These are phyloP conservation scores for Ptychochromis oligacanthus DNA, from an alignment of 2,113 vertebrate species.

Conservation along the genomic window DNA sequence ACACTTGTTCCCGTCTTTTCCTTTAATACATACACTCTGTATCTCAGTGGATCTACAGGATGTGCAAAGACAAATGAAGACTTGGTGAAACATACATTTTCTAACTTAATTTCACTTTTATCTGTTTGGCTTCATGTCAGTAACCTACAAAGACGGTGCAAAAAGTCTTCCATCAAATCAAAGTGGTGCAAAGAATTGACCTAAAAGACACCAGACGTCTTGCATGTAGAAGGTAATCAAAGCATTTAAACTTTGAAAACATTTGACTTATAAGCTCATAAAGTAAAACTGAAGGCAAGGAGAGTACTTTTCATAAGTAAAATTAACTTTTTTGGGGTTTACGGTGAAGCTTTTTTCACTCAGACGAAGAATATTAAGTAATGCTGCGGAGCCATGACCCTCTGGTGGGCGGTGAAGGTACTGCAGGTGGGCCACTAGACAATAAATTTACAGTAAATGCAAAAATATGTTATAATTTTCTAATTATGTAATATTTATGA, in stretches of 20 bases:
- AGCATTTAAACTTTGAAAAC: background rate
- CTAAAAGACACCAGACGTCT: background rate
- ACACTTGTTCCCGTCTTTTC: background rate
- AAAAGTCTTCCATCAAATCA: background rate
- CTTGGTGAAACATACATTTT: fast-evolving
- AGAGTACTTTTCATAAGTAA: too few species aligned
- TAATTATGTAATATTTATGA: background rate
- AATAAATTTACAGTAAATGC: background rate
- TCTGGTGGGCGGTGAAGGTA: background rate
- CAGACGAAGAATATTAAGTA: background rate
- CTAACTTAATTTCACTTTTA: background rate
- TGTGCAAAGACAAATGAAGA: background rate
- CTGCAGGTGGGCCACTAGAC: background rate
- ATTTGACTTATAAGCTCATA: background rate
- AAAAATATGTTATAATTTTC: fast-evolving
- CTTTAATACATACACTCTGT: background rate
- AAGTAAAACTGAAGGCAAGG: background rate
- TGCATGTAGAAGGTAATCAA: background rate
- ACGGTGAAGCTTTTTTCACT: too few species aligned
- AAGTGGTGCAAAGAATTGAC: too few species aligned
- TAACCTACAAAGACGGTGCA: background rate
- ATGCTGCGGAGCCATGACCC: background rate
- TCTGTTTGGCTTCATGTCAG: background rate
- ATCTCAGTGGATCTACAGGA: background rate
- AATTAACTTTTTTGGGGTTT: too few species aligned